Conservation (phyloP, 2,797 vertebrate species). For the Onychomys arenicola region DNA sequence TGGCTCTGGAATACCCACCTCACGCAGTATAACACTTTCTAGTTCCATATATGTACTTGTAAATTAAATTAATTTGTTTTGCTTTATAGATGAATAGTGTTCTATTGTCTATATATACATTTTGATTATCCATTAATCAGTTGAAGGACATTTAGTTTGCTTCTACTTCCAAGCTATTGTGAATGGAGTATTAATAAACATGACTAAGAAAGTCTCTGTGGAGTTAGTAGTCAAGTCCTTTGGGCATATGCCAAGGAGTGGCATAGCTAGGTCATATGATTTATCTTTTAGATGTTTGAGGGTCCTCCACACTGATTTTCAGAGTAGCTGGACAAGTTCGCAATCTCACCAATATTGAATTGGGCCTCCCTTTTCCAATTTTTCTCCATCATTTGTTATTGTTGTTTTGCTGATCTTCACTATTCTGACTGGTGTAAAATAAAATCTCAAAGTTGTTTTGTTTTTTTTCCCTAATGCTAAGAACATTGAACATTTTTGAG, state of each 20-base stretch:
- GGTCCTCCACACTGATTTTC: background rate
- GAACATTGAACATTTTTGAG: background rate
- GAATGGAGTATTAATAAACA: background rate
- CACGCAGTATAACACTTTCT: background rate
- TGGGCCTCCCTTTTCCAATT: too few relatives aligned
- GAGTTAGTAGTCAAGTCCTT: background rate
- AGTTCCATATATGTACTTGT: background rate
- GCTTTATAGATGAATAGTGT: background rate
- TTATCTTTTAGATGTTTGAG: background rate
- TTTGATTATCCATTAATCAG: background rate
- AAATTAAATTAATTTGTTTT: background rate
- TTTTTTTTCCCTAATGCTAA: too few relatives aligned
- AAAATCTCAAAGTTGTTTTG: too few relatives aligned
- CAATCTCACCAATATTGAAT: too few relatives aligned
- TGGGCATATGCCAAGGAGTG: background rate
- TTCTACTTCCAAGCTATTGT: background rate
- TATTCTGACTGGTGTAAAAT: too few relatives aligned
- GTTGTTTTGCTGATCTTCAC: too few relatives aligned
- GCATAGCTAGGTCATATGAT: background rate
- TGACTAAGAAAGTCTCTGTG: background rate
- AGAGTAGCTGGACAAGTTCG: background rate
- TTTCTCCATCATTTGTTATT: too few relatives aligned
- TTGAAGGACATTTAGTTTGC: background rate
- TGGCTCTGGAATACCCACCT: background rate
- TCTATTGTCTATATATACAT: background rate